A percentile compares a stretch with the other conserved stretches of the same genome.
These are phyloP conservation scores for Tortrix viridana DNA, from an alignment of 2,888 invertebrate genomes.

Conservation along the genomic window DNA sequence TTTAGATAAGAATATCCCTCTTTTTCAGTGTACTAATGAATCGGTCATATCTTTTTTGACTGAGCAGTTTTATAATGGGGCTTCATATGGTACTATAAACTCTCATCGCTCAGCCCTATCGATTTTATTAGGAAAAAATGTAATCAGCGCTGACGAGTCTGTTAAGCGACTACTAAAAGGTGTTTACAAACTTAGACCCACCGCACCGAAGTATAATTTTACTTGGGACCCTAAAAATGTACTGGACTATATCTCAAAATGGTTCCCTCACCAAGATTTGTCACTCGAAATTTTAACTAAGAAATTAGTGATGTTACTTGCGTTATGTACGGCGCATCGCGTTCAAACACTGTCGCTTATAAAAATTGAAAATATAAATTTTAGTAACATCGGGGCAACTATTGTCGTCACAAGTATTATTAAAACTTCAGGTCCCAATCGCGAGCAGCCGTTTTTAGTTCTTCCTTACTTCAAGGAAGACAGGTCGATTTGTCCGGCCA, in stretches of 20 bases:
- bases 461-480: conserved; percentile 40
- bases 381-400: conserved; percentile 15
- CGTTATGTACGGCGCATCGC: conserved; percentile 38
- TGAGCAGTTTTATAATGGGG: not conserved
- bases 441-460: conserved; percentile 37
- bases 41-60: not conserved
- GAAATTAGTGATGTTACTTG: conserved; percentile 44
- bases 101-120: not conserved
- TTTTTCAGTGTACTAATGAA: not conserved
- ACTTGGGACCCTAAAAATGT: conserved; percentile 33
- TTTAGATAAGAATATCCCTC: too few species aligned
- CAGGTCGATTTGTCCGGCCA: conserved; percentile 40
- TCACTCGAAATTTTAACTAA: conserved; percentile 43
- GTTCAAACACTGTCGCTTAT: conserved; percentile 43
- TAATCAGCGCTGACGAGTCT: not conserved
- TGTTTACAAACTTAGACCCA: conserved; percentile 12
- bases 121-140: not conserved
- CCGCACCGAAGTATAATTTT: conserved; percentile 24
- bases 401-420: conserved; percentile 40
- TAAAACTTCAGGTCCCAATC: conserved; percentile 38
- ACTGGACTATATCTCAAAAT: conserved; percentile 13
- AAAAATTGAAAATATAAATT: conserved; percentile 40
- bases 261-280: conserved; percentile 23
- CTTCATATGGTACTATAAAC: not conserved
- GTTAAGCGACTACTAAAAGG: conserved; percentile 12